These are phyloP conservation scores for Caranx ignobilis DNA, from an alignment of 2,113 vertebrate species.

Conservation along the genomic window DNA sequence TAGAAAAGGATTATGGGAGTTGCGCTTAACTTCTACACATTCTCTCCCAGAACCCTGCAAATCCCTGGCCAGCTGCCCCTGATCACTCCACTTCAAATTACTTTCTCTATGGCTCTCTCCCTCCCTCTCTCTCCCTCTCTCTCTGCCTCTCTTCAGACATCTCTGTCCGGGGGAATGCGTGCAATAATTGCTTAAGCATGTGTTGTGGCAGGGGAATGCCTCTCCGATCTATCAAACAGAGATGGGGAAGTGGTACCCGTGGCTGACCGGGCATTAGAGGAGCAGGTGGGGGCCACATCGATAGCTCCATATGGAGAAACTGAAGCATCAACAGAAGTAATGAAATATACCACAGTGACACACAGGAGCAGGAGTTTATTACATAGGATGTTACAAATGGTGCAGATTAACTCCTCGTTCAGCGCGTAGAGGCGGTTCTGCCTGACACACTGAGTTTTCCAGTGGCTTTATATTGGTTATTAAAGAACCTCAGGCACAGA, in stretches of 20 bases:
- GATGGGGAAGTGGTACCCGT: slow-evolving; percentile 48
- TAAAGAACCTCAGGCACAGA: slow-evolving; percentile 71
- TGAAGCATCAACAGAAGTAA: slow-evolving; percentile 16
- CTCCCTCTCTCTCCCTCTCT: slow-evolving; percentile 13
- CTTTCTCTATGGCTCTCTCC: slow-evolving; percentile 51
- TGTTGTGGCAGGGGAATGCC: slow-evolving; percentile 73
- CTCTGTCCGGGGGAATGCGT: slow-evolving; percentile 73
- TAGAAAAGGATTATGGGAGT: slow-evolving; percentile 79
- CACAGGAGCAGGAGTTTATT: slow-evolving; percentile 49
- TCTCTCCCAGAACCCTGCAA: slow-evolving; percentile 75
- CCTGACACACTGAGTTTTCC: slow-evolving; percentile 51
- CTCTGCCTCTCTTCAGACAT: slow-evolving; percentile 46
- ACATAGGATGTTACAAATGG: slow-evolving; percentile 58
- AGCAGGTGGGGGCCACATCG: slow-evolving; percentile 71
- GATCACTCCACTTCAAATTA: slow-evolving; percentile 74
- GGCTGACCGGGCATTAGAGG: slow-evolving; percentile 64
- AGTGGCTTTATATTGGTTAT: slow-evolving; percentile 53
- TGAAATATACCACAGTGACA: background rate
- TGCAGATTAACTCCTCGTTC: slow-evolving; percentile 58
- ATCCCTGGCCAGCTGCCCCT: slow-evolving; percentile 78
- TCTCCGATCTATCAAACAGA: slow-evolving; percentile 52
- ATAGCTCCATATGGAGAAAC: slow-evolving; percentile 11
- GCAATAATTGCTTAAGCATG: slow-evolving; percentile 84
- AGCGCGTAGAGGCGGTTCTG: slow-evolving; percentile 41
- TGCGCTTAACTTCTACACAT: slow-evolving; percentile 74